Evolutionary conservation across 2,797 vertebrate genomes (phyloP).

Genomic region (Synanceia verrucosa): DNA sequence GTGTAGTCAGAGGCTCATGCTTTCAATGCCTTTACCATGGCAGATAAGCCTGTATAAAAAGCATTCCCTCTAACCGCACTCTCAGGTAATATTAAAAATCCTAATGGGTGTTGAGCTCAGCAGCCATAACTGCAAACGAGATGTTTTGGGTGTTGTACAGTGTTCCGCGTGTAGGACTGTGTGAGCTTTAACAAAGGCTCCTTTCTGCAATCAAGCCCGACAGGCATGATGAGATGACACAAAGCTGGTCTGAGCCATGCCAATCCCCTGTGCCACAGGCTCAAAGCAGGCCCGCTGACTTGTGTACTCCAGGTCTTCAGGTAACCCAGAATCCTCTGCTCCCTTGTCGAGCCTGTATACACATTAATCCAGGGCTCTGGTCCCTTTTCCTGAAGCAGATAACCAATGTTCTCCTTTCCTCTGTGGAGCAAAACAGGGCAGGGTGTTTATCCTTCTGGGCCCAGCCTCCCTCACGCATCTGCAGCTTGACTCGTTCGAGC

Average conservation of each 20-base stretch:
- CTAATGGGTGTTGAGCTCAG: constrained; percentile 83
- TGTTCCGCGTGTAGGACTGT: constrained; percentile 80
- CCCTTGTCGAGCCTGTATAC: constrained; percentile 69
- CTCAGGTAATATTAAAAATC: constrained; percentile 78
- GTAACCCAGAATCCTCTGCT: constrained; percentile 79
- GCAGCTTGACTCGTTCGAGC: constrained; percentile 55
- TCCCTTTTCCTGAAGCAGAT: constrained; percentile 63
- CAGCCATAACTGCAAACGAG: constrained; percentile 86
- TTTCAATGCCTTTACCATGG: constrained; percentile 89
- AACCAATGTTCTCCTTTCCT: constrained; percentile 57
- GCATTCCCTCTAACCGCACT: constrained; percentile 71
- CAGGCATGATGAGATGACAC: constrained; percentile 90
- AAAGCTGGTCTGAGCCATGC: constrained; percentile 81
- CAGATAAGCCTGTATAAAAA: constrained; percentile 85
- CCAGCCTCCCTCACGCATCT: constrained; percentile 63
- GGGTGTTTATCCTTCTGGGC: constrained; percentile 63
- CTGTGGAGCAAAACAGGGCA: constrained; percentile 44
- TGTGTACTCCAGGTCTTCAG: constrained; percentile 76
- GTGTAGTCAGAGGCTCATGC: constrained; percentile 90
- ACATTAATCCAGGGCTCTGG: constrained; percentile 82
- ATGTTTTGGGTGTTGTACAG: constrained; percentile 84
- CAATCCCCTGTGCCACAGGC: constrained; percentile 75
- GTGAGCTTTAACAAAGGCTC: constrained; percentile 81
- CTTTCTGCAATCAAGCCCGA: constrained; percentile 81
- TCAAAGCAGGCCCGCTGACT: constrained; percentile 82